Base-by-base conservation (phyloP, 2,797 vertebrate genomes). In the Hemibagrus guttatus region DNA sequence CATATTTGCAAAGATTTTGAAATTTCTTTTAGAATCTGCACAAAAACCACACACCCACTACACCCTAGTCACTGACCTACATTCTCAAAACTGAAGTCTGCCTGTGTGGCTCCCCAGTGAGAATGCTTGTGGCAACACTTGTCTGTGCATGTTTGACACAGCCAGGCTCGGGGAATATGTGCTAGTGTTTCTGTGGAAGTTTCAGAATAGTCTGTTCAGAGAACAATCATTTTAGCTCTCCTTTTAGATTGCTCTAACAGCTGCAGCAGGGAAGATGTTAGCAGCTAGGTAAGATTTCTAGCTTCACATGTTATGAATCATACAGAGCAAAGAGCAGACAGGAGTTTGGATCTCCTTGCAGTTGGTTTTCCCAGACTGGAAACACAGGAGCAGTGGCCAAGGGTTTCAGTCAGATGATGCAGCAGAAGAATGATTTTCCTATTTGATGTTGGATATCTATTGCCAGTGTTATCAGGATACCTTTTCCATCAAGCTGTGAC, bases 251-350 rank as follows among this genome's bases (percentile, higher is more conserved):
- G 52, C n/a, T 28, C 61, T 46, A 74, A 80, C 83, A 90, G 66
- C 72, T 84, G 84, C 49, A 86, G 21, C 81, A 83, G 35, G 9
- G 72, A 72, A 87, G 85, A 90, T 89, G 58, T 83, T 75, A 84
- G 64, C 79, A 87, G 83, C 74, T 81, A 63, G 74, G 82, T 84
- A 86, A 61, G 46, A 82, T 81, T 74, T 80, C 54, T 88, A 74
- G 26, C 72, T 68, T 79, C 1, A 19, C 42, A 56, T 52, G 7
- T 58, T 63, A 49, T 76, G 42, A 49, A 75, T 28, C 8, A 14
- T 28, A 19, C 64, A 69, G 81, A 64, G 42, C 68, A 54, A 31
- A 72, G 68, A 82, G 46, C 59, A 76, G 85, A 64, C 68, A 84
- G 82, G 23, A 26, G 35, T 87, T 66, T 85, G 59, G 52, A 86